These are phyloP conservation scores for Vombatus ursinus DNA, from an alignment of 2,113 vertebrate species.

Conservation along the genomic window DNA sequence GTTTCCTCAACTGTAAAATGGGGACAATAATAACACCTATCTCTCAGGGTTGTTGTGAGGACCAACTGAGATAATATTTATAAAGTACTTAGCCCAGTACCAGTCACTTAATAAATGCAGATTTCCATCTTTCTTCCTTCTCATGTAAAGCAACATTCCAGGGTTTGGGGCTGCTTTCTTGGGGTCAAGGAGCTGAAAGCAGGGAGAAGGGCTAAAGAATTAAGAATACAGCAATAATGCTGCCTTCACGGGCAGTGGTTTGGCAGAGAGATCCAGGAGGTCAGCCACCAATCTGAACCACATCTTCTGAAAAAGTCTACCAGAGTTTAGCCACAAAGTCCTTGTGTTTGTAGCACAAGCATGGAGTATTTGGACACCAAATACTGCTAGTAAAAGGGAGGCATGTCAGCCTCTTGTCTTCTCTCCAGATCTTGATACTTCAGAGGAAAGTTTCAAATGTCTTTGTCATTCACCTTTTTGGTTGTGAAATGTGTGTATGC, in stretches of 20 bases:
- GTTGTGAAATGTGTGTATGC: slow-evolving; percentile 21
- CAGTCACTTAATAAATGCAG: neutral
- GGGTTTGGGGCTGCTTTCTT: neutral
- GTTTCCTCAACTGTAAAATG: neutral
- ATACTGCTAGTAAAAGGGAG: neutral
- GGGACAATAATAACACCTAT: neutral
- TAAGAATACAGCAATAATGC: neutral
- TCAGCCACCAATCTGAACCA: neutral
- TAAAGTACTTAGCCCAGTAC: neutral
- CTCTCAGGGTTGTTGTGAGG: neutral
- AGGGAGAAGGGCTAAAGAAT: neutral
- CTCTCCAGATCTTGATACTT: slow-evolving; percentile 20
- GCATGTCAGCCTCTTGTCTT: neutral
- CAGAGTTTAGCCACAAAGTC: neutral
- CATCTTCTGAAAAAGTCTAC: neutral
- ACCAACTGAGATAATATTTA: neutral
- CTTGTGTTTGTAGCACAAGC: slow-evolving; percentile 6
- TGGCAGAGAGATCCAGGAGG: neutral
- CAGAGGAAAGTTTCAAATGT: slow-evolving; percentile 36
- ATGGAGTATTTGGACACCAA: slow-evolving; percentile 18
- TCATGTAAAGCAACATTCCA: slow-evolving; percentile 33
- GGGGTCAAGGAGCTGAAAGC: neutral
- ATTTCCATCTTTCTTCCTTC: neutral
- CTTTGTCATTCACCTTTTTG: slow-evolving; percentile 4
- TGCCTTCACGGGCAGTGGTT: neutral